Base-by-base conservation (phyloP, 2,113 vertebrate species). In the Camelus bactrianus region DNA sequence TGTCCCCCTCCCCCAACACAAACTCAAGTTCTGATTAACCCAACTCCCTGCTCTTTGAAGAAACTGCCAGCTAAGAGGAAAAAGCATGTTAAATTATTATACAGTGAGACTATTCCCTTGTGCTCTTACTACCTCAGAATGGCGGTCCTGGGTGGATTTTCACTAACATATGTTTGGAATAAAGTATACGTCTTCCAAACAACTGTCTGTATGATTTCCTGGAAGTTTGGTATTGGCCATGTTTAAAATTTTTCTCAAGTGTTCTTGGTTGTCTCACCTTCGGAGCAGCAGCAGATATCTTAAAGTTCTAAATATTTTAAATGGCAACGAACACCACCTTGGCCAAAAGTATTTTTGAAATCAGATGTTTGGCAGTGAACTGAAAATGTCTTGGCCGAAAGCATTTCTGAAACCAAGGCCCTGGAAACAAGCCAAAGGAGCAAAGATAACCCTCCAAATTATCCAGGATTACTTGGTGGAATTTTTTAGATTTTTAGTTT, bases 261-360 rank as follows among this genome's bases (percentile, higher is more conserved):
- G 24, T 89, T 88, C 42, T 67, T 85, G 79, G 14, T 67, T 13
- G 32, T 69, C 38, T 65, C 48, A 85, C 10, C 26, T 91, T 86
- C 70, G 15, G 77, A 65, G 85, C 60, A 97, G 54, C 67, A 85
- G 42, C 60, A 81, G 32, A 20, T 42, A 82, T 1, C 69, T 86
- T 79, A 89, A 73, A 58, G 46, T 48, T 86, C 22, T 79, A 54
- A 89, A 54, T 81, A 80, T 62, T 76, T 76, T 62, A 84, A 75
- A 80, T 91, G 50, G 38, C 46, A 73, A 64, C 69, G 20, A 81
- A 32, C 12, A 79, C 22, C 73, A 38, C 8, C 11, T 96, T 96
- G 16, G 62, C 70, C 72, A 87, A 91, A 91, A 95, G 35, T 8
- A 86, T 75, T 81, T 90, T 54, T 94, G 52, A 91, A 94, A 89